Conservation (phyloP, 2,888 invertebrate genomes). For the Anodontia alba region DNA sequence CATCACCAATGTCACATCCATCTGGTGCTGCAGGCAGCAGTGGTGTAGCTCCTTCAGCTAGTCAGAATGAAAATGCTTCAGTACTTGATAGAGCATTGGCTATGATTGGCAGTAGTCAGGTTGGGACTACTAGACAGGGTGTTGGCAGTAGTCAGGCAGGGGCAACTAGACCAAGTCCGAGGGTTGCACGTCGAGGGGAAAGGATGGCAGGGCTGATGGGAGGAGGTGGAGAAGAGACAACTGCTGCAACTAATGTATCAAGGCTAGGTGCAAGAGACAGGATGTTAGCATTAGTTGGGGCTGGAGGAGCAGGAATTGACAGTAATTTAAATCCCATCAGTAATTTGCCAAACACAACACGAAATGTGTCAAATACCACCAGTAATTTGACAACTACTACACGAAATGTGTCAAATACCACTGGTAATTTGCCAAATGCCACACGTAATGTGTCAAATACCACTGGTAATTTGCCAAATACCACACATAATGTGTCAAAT, state of each 20-base stretch:
- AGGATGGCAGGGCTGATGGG: constrained; percentile 40
- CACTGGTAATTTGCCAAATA: not conserved
- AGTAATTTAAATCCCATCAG: not conserved
- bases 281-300: not conserved
- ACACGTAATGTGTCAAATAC: not conserved
- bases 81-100: constrained; percentile 49
- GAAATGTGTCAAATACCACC: not conserved
- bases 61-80: not conserved
- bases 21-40: constrained; percentile 15
- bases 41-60: not conserved
- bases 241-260: constrained; percentile 7
- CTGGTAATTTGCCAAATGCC: not conserved
- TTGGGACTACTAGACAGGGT: not conserved
- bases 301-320: not conserved
- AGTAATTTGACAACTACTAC: not conserved
- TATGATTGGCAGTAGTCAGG: constrained; percentile 41
- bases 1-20: constrained; percentile 32
- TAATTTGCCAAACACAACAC: not conserved
- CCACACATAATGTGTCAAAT: not conserved
- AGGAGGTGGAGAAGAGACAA: constrained; percentile 19
- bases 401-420: not conserved
- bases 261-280: constrained; percentile 16
- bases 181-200: constrained; percentile 28
- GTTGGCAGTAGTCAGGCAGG: constrained; percentile 32
- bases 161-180: not conserved